A percentile compares a stretch with the other conserved stretches of the same genome.
These are phyloP conservation scores for Salticus scenicus DNA, from an alignment of 2,888 invertebrate genomes.

Conservation along the genomic window DNA sequence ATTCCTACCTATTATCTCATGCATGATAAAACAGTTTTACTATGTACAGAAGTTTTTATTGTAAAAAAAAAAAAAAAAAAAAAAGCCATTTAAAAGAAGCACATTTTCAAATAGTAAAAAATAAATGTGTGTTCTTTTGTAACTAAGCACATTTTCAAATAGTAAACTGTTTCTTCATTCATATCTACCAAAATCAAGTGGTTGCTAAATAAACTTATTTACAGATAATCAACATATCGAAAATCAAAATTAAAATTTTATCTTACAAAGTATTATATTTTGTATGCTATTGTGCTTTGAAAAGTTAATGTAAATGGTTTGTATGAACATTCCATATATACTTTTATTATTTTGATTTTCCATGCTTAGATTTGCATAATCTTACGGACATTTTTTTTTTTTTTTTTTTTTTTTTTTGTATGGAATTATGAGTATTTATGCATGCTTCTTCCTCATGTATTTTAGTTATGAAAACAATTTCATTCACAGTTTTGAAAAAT, in stretches of 20 bases:
- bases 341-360: neutral
- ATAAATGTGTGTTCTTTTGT: no score
- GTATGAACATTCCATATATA: slow-evolving; percentile 7
- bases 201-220: no score
- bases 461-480: neutral
- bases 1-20: neutral
- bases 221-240: neutral
- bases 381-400: neutral
- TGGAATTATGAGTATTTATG: neutral
- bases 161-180: no score
- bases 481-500: neutral
- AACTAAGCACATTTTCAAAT: no score
- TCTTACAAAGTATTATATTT: neutral
- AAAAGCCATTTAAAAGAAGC: no score
- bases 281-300: neutral
- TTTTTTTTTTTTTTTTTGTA: neutral
- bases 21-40: neutral
- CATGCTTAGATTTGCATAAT: neutral
- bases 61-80: no score
- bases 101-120: neutral
- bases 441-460: neutral
- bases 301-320: neutral
- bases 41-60: neutral
- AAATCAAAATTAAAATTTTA: neutral
- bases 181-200: no score